Evolutionary conservation across 1,140 invertebrate species (phyloP), one percentile per base, ranked within the genome.

Genomic region (Amyelois transitella): DNA sequence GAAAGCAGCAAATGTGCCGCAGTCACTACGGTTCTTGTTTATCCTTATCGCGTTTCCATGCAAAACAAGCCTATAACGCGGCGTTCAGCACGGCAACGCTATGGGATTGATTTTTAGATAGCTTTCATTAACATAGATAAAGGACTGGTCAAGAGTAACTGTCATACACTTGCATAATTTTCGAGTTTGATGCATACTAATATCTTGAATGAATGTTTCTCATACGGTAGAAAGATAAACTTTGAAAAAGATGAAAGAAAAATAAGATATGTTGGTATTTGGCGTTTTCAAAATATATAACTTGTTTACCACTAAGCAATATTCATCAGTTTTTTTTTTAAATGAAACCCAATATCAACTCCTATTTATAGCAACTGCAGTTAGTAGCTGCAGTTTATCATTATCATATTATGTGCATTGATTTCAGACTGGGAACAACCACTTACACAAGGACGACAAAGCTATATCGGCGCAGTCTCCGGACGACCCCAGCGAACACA

Each of bases 401-500:
- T 54, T 54, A 47, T 28, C 43, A 54, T 53, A 53, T 24, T 19
- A 53, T 53, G 43, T 44, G 38, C 51, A 51, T 43, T n/a, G 52
- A 49, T 68, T 72, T 3, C 75, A 86, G 81, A 79, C 69, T 79
- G 81, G 75, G 63, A 85, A 85, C 72, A 60, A 86, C 69, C 64
- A 88, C 75, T 75, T 79, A 64, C 61, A 74, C 58, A 77, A 86
- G 17, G 73, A 80, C 66, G 81, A 89, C n/a, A 81, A 84, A 61
- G 72, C 81, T 53, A 58, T 89, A 69, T 78, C 85, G 58, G 72
- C 89, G 64, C 84, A 89, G 62, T 88, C 90, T 62, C 88, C 88
- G 47, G 90, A 90, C 20, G 91, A 92, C 59, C 88, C 91, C 51
- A 93, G 94, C 74, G 95, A 96, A 65, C 96, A 96, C 75, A 97